phyloP scores from a whole-genome alignment of 2,888 invertebrate genomes.

The Harmothoe impar region DNA sequence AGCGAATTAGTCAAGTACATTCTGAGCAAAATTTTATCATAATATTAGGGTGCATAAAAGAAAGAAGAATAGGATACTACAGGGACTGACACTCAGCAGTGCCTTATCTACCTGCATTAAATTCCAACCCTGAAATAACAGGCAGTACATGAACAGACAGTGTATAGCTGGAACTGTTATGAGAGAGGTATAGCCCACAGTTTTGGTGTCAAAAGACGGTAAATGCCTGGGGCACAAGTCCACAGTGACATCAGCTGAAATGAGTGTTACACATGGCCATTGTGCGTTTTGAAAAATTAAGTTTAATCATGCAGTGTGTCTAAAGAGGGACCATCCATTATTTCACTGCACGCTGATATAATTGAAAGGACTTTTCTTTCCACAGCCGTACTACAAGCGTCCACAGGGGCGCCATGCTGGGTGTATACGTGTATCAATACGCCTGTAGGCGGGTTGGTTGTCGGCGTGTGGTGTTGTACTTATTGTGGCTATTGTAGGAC shows the following conservation, averaged over 20 bases:
- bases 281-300: constrained; percentile 9
- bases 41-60: too few relatives aligned
- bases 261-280: background rate
- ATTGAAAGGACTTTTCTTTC: background rate
- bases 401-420: background rate
- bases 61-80: too few relatives aligned
- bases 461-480: constrained; percentile 8
- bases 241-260: too few relatives aligned
- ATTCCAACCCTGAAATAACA: too few relatives aligned
- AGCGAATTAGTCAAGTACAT: too few relatives aligned
- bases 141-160: too few relatives aligned
- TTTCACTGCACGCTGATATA: background rate
- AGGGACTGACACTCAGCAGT: too few relatives aligned
- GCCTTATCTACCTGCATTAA: too few relatives aligned
- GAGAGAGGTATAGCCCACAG: too few relatives aligned
- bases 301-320: constrained; percentile 1
- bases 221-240: too few relatives aligned
- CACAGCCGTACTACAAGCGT: background rate
- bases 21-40: too few relatives aligned
- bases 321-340: constrained; percentile 26
- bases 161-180: too few relatives aligned
- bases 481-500: constrained; percentile 21
- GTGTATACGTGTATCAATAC: constrained; percentile 13
- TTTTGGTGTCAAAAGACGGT: background rate
- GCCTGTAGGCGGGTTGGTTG: constrained; percentile 3